Conservation (phyloP, 2,888 invertebrate species). For the Meteorus colon region DNA sequence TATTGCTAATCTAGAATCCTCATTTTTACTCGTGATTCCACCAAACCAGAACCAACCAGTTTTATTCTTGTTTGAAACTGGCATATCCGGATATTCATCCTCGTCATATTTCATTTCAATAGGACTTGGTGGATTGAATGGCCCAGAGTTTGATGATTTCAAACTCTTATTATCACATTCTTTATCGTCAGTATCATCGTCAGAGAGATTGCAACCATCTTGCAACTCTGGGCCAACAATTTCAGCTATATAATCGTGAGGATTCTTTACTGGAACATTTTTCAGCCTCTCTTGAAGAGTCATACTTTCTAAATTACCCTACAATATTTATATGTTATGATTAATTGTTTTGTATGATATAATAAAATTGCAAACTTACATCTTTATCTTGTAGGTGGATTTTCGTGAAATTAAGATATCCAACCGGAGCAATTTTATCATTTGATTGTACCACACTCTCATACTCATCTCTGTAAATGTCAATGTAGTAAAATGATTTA, state of each 20-base stretch:
- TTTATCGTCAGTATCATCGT: conserved; percentile 68
- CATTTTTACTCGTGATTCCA: conserved; percentile 83
- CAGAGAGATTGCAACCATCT: conserved; percentile 71
- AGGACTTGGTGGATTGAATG: conserved; percentile 73
- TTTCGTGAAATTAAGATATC: conserved; percentile 91
- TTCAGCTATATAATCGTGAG: conserved; percentile 70
- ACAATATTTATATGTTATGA: conserved; percentile 44
- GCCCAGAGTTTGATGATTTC: conserved; percentile 68
- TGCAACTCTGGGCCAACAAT: conserved; percentile 70
- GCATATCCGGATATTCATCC: conserved; percentile 78
- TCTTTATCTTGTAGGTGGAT: conserved; percentile 84
- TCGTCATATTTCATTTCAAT: conserved; percentile 76
- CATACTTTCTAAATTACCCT: conserved; percentile 66
- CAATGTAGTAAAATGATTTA: not conserved
- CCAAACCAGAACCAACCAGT: conserved; percentile 91
- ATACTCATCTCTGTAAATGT: conserved; percentile 82
- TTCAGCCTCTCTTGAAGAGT: conserved; percentile 69
- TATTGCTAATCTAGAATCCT: conserved; percentile 80
- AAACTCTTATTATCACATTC: conserved; percentile 64
- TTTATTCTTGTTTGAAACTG: conserved; percentile 79
- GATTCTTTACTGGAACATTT: conserved; percentile 65
- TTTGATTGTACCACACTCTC: conserved; percentile 92
- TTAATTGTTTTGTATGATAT: not conserved
- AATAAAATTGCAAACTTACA: conserved; percentile 64
- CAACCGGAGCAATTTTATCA: conserved; percentile 95